Percentiles rank a stretch among this genome's conserved stretches.
Conservation (phyloP, 1,140 invertebrate genomes). For the Cotesia typhae region DNA sequence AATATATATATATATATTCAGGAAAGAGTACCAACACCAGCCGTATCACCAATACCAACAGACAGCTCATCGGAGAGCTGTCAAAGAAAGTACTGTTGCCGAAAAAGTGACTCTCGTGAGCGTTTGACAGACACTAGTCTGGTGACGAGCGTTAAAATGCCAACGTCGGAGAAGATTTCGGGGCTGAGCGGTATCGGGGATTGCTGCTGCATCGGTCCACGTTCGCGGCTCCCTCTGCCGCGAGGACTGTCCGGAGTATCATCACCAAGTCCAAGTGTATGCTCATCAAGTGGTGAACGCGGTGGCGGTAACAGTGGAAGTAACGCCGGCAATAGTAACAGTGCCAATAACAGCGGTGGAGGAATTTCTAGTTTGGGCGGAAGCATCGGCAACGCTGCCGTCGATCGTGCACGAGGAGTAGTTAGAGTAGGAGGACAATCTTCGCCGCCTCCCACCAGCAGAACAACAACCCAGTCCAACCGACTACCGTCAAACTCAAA, state of each 20-base stretch:
- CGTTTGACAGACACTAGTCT: constrained; percentile 48
- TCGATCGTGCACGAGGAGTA: constrained; percentile 37
- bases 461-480: constrained; percentile 35
- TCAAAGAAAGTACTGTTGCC: neutral
- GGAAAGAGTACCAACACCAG: constrained; percentile 48
- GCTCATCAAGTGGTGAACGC: constrained; percentile 21
- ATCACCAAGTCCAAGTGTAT: constrained; percentile 33
- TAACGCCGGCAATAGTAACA: neutral
- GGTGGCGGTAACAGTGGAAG: too few species aligned
- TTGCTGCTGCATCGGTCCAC: constrained; percentile 61
- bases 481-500: constrained; percentile 53
- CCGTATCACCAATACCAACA: constrained; percentile 42
- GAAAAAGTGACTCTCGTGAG: constrained; percentile 34
- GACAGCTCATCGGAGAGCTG: constrained; percentile 49
- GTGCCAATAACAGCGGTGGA: constrained; percentile 24
- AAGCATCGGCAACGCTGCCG: constrained; percentile 42
- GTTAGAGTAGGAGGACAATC: constrained; percentile 34
- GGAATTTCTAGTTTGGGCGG: constrained; percentile 29
- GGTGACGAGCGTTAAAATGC: constrained; percentile 29
- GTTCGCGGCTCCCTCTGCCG: constrained; percentile 55
- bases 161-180: constrained; percentile 37
- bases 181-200: constrained; percentile 49
- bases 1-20: constrained; percentile 35
- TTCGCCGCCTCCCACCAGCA: constrained; percentile 34
- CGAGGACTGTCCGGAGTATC: constrained; percentile 36